Evolutionary conservation across 64 coral and sea anemone species (phyloP), one percentile per base, ranked within the genome.

Genomic region (Astreopora myriophthalma): DNA sequence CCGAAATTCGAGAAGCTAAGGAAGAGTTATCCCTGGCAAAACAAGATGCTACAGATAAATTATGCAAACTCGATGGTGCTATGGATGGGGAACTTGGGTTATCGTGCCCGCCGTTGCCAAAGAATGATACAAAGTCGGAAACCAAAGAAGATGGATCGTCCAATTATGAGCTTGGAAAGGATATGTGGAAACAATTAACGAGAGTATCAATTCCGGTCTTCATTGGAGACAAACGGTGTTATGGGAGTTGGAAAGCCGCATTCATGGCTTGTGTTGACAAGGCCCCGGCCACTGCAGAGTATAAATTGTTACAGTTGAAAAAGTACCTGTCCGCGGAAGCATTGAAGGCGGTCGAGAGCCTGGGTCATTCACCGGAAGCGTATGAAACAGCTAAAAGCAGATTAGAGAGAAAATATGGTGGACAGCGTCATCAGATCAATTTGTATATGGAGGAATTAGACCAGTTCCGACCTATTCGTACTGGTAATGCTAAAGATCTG

Each of bases 221-320:
- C 49, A 55, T 16, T 20, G 64, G 89, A 36, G 79, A 91, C 67
- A 94, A 94, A 27, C 17, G 70, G 48, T 84, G 30, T 39, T 94
- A 75, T 66, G 86, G 83, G 52, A 76, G 76, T 30, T 94, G 92
- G 92, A 94, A 94, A 38, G 86, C 79, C 62, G 79, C 85, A 17
- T 89, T 84, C 63, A 60, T 58, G 31, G 64, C 46, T 27, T 94
- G 92, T 82, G 57, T 94, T 74, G 86, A 94, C 57, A 60, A 89
- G 14, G 71, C 91, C 8, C 57, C 73, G 34, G 92, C 86, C 8
- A 94, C 51, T 10, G 76, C 92, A 23, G 68, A 89, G 39, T 86
- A 87, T 39, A 95, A 87, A 44, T 69, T 95, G 69, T 66, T 95
- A 63, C 81, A 83, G 9, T 81, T 92, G 31, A 80, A 58, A n/a